phyloP scores from a whole-genome alignment of 1,140 invertebrate genomes.

The Platyura marginata region DNA sequence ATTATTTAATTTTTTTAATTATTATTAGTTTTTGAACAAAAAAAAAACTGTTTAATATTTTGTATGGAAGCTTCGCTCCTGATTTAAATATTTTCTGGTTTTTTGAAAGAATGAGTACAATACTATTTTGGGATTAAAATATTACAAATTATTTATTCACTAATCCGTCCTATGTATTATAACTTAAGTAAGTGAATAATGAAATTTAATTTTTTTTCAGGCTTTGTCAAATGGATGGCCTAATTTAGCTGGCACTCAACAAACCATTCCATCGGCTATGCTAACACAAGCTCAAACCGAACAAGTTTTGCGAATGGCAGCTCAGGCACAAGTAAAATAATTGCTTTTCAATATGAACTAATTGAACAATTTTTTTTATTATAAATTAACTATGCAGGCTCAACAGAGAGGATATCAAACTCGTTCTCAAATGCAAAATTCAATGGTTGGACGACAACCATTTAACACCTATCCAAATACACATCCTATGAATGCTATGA shows the following conservation, averaged over 20 bases:
- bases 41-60: too few relatives aligned
- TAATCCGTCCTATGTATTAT: too few relatives aligned
- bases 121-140: too few relatives aligned
- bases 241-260: constrained; percentile 9
- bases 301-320: constrained; percentile 24
- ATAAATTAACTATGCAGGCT: background rate
- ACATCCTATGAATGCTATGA: background rate
- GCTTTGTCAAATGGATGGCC: constrained; percentile 4
- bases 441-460: background rate
- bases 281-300: constrained; percentile 26
- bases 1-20: too few relatives aligned
- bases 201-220: background rate
- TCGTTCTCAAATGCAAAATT: background rate
- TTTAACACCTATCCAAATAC: constrained; percentile 1
- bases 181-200: background rate
- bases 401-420: background rate
- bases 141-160: too few relatives aligned
- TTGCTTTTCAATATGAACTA: background rate
- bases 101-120: too few relatives aligned
- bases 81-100: too few relatives aligned
- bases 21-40: too few relatives aligned
- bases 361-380: too few relatives aligned
- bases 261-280: constrained; percentile 13
- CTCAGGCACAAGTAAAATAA: constrained; percentile 7
- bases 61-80: too few relatives aligned